These are phyloP conservation scores for Protodeltote pygarga DNA, from an alignment of 2,888 invertebrate genomes.

Conservation along the genomic window DNA sequence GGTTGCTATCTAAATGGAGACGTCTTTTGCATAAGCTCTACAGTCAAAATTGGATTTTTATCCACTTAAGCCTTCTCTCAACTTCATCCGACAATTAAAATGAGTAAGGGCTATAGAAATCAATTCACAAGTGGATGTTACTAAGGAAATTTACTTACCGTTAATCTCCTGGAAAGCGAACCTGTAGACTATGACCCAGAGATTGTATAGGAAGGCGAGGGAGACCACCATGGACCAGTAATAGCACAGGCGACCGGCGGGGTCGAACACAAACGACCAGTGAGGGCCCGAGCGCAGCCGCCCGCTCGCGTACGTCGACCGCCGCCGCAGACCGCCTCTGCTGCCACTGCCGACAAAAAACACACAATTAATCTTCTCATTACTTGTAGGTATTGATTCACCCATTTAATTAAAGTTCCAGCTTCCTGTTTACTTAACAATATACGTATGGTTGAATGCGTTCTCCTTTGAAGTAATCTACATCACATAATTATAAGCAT, in stretches of 20 bases:
- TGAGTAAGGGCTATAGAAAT: slow-evolving; percentile 37
- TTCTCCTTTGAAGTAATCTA: slow-evolving; percentile 42
- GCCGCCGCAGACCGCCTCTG: slow-evolving; percentile 82
- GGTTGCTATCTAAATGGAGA: slow-evolving; percentile 68
- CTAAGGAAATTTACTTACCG: slow-evolving; percentile 84
- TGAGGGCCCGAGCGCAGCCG: slow-evolving; percentile 90
- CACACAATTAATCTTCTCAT: slow-evolving; percentile 40
- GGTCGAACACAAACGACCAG: slow-evolving; percentile 99
- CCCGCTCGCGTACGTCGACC: slow-evolving; percentile 88
- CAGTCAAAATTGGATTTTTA: slow-evolving; percentile 72
- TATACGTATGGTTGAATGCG: slow-evolving; percentile 36
- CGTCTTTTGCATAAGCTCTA: slow-evolving; percentile 71
- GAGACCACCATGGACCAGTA: slow-evolving; percentile 99
- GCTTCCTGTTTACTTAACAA: slow-evolving; percentile 25
- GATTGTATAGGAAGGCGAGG: slow-evolving; percentile 98
- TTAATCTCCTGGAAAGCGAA: slow-evolving; percentile 99
- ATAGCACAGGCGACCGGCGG: slow-evolving; percentile 98
- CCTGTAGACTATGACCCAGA: slow-evolving; percentile 99
- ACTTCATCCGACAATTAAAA: slow-evolving; percentile 45
- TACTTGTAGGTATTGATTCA: slow-evolving; percentile 21
- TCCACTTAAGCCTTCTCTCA: slow-evolving; percentile 60
- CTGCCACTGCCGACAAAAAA: slow-evolving; percentile 69
- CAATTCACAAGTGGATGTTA: slow-evolving; percentile 7
- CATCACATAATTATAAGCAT: slow-evolving; percentile 35
- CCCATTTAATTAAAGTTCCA: slow-evolving; percentile 35